Evolutionary conservation across 2,888 invertebrate species (phyloP), one percentile per base, ranked within the genome.

Genomic region (Drosophila austrosaltans): DNA sequence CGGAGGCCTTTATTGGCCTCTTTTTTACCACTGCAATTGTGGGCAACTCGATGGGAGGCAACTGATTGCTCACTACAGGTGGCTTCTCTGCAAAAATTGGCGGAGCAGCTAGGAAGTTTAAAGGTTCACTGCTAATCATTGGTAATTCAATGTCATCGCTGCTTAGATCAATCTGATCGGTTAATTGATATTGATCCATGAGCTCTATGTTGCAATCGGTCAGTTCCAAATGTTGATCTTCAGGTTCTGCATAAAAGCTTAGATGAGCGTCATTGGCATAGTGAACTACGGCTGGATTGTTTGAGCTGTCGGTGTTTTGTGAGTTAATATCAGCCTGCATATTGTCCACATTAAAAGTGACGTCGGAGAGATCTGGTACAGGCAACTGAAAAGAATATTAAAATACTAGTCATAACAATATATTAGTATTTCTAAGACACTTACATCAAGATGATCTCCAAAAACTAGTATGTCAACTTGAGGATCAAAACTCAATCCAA

Each of bases 191-290:
- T 67, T 92, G 90, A 78, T 92, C 92, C 91, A 92, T 92, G 6
- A 92, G 76, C 68, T 92, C 92, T 58, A 92, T 92, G 69, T 92
- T 91, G 66, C 92, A 92, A 63, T 92, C 92, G 6, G 89, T 89
- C 3, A 92, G 63, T 63, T 91, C 91, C 28, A 92, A 68, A n/a
- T 86, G 87, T n/a, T 76, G 74, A 44, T 84, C 83, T 3, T 87
- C 78, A 6, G 75, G 69, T 8, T 84, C 82, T 1, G 70, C 70
- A 60, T 84, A 85, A 28, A 87, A 81, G 36, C 81, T 78, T 30
- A 90, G 77, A 28, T 89, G 90, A 0, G 88, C 85, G 75, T 91
- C 91, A 59, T 88, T 88, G 60, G 88, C 77, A 68, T 84, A 88
- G 64, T 85, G 79, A 5, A 81, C 77, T 3, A 84, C 69, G 8